Base-by-base conservation (phyloP, 35 echinoderm and acorn worm species). In the Chiridota heheva region DNA sequence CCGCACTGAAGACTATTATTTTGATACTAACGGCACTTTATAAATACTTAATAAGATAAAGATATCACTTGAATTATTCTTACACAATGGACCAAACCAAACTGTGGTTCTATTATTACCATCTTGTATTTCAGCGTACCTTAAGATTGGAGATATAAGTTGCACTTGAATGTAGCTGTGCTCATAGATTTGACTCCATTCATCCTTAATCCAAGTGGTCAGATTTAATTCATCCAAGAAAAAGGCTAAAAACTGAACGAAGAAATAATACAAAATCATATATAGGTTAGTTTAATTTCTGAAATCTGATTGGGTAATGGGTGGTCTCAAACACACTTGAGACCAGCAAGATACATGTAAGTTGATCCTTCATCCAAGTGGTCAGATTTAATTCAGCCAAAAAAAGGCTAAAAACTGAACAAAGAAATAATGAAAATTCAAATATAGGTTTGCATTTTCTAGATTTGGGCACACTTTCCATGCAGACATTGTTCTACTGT, bases 311-410 rank as follows among this genome's bases (percentile, higher is more conserved):
- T n/a, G n/a, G n/a, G n/a, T n/a, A n/a, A n/a, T n/a, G n/a, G n/a
- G n/a, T n/a, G n/a, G n/a, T n/a, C n/a, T n/a, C n/a, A n/a, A n/a
- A n/a, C n/a, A n/a, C n/a, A n/a, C n/a, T n/a, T n/a, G n/a, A n/a
- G n/a, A n/a, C n/a, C n/a, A n/a, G n/a, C n/a, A n/a, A n/a, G n/a
- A n/a, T n/a, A n/a, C n/a, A n/a, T n/a, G n/a, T n/a, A n/a, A n/a
- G n/a, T 80, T 97, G 88, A 91, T 97, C 93, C 76, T 97, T 97
- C 41, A 97, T 91, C 93, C 93, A 97, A 7, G 88, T 82, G n/a
- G 83, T 87, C 36, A 97, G 67, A 42, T 87, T 83, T 29, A 61
- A 66, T 39, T 91, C 93, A 67, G 91, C 67, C 37, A 97, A 58
- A 55, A 91, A 44, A 91, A 97, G 0, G 72, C 62, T 33, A 97